These are phyloP conservation scores for Enteromius fasciolatus DNA, from an alignment of 2,797 vertebrate species.

Conservation along the genomic window DNA sequence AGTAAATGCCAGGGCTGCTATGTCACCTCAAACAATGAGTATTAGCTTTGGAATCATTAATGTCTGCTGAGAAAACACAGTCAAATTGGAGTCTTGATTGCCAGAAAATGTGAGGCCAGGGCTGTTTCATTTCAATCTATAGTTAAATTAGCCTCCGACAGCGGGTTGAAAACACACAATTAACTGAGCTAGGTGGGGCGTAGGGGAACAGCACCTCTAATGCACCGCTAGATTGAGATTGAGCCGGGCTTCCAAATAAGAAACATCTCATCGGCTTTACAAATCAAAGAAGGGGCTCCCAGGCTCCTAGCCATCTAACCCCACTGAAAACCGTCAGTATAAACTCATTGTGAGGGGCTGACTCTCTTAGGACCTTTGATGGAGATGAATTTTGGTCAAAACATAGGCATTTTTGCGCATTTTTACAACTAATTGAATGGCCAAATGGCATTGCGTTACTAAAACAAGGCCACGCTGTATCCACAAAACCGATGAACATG, in stretches of 20 bases:
- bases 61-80: slow-evolving; percentile 96
- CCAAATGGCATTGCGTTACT: neutral
- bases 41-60: slow-evolving; percentile 99
- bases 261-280: slow-evolving; percentile 60
- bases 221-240: slow-evolving; percentile 70
- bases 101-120: slow-evolving; percentile 82
- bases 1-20: slow-evolving; percentile 97
- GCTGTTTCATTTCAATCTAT: slow-evolving; percentile 89
- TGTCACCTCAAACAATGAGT: slow-evolving; percentile 99
- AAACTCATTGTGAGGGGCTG: slow-evolving; percentile 26
- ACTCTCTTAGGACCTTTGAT: slow-evolving; percentile 24
- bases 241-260: slow-evolving; percentile 57
- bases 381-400: slow-evolving; percentile 36
- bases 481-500: slow-evolving; percentile 1
- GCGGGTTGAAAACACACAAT: slow-evolving; percentile 86
- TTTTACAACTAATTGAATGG: neutral
- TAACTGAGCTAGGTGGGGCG: slow-evolving; percentile 81
- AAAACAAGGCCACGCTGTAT: neutral
- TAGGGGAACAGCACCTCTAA: slow-evolving; percentile 75
- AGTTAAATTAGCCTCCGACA: slow-evolving; percentile 87
- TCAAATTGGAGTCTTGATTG: slow-evolving; percentile 89
- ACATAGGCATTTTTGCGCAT: slow-evolving; percentile 4
- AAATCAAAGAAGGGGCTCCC: slow-evolving; percentile 59
- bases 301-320: slow-evolving; percentile 20
- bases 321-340: slow-evolving; percentile 12